These are phyloP conservation scores for Ivindomyrus marchei DNA, from an alignment of 2,113 vertebrate species.

Conservation along the genomic window DNA sequence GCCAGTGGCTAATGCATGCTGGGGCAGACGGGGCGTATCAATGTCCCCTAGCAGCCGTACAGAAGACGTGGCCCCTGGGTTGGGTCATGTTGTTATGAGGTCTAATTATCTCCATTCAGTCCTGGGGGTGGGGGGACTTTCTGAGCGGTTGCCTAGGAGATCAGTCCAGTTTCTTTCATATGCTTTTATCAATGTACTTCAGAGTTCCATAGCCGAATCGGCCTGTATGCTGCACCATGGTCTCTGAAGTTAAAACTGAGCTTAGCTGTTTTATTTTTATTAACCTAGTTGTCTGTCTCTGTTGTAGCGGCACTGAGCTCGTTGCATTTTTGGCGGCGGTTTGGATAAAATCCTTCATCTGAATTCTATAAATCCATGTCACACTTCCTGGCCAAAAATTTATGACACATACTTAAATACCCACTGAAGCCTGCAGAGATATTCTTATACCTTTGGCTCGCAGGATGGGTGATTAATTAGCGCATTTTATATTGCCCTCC, in stretches of 20 bases:
- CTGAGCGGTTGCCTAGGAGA: background rate
- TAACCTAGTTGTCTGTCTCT: background rate
- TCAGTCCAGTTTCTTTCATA: background rate
- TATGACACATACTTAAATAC: background rate
- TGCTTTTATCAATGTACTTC: background rate
- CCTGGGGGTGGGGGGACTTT: background rate
- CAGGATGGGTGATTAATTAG: background rate
- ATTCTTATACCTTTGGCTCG: background rate
- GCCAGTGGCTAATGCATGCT: background rate
- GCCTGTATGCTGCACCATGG: background rate
- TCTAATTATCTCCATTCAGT: background rate
- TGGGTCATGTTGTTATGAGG: background rate
- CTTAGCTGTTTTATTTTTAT: background rate
- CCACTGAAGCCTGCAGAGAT: background rate
- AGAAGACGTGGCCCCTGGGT: background rate
- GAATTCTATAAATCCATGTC: background rate
- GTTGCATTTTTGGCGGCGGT: background rate
- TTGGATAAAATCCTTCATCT: background rate
- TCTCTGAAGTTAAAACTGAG: background rate
- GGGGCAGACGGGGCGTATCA: background rate
- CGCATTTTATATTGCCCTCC: background rate
- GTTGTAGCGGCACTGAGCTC: background rate
- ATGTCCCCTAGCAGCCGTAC: background rate
- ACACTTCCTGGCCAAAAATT: background rate
- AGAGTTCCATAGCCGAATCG: background rate